These are phyloP conservation scores for Epizoanthus ramosus DNA, from an alignment of 92 coral and sea anemone genomes.

Conservation along the genomic window DNA sequence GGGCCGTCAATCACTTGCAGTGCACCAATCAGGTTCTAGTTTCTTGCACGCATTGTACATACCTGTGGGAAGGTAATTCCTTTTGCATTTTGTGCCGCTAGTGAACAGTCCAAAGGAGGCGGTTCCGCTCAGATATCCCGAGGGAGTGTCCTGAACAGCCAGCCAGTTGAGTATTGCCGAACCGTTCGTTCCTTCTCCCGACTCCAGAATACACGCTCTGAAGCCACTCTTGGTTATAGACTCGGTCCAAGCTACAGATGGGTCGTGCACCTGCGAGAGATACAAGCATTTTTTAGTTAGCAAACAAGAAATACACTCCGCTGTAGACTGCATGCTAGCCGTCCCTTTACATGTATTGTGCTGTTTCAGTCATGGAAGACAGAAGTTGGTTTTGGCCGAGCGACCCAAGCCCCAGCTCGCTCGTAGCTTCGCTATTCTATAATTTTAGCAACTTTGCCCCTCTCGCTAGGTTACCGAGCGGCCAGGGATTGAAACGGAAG, in stretches of 20 bases:
- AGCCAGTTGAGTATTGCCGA: conserved; percentile 57
- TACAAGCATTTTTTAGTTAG: neutral
- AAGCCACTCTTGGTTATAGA: conserved; percentile 45
- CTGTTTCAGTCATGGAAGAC: too few relatives aligned
- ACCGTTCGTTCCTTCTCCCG: conserved; percentile 56
- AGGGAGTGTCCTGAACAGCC: conserved; percentile 54
- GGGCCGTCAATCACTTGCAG: too few relatives aligned
- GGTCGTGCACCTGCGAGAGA: conserved; percentile 42
- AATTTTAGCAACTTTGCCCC: too few relatives aligned
- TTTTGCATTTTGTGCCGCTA: conserved; percentile 57
- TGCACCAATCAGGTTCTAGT: too few relatives aligned
- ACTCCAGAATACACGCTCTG: conserved; percentile 52
- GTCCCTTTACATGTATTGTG: too few relatives aligned
- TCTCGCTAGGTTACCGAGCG: too few relatives aligned
- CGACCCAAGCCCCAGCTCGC: too few relatives aligned
- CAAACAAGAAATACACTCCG: too few relatives aligned
- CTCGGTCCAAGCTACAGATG: conserved; percentile 55
- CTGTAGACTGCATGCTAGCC: too few relatives aligned
- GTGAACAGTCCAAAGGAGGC: conserved; percentile 54
- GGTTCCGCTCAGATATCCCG: conserved; percentile 50
- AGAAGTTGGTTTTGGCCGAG: too few relatives aligned
- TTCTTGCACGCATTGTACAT: neutral
- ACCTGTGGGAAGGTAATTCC: conserved; percentile 53
- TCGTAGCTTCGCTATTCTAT: too few relatives aligned
- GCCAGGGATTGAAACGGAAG: too few relatives aligned